Conservation (phyloP, 2,113 vertebrate genomes). For the Microcebus tavaratra region DNA sequence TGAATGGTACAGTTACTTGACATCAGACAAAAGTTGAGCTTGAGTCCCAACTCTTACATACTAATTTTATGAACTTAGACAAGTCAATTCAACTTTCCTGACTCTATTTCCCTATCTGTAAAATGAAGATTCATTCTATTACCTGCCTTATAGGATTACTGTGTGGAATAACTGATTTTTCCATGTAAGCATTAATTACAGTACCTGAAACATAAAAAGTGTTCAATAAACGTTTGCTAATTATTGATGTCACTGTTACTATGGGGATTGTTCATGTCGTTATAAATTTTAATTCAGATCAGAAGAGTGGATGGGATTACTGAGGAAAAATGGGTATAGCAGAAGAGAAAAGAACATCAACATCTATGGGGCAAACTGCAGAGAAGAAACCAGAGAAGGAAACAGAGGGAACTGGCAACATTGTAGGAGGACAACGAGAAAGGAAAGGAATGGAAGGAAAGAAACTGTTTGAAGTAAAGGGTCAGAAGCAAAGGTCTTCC, state of each 20-base stretch:
- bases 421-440: not conserved
- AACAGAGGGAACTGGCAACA: not conserved
- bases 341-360: not conserved
- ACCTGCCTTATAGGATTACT: not conserved
- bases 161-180: constrained; percentile 17
- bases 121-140: not conserved
- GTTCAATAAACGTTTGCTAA: not conserved
- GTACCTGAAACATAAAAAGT: not conserved
- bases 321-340: not conserved
- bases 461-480: not conserved
- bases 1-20: not conserved
- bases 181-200: not conserved
- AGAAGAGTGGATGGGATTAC: not conserved
- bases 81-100: constrained; percentile 19
- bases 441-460: not conserved
- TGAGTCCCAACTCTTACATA: not conserved
- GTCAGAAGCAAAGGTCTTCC: not conserved
- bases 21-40: not conserved
- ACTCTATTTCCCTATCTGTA: not conserved
- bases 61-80: not conserved
- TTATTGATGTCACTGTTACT: constrained; percentile 13
- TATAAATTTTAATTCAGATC: constrained; percentile 31
- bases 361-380: not conserved
- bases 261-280: not conserved
- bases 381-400: not conserved